These are phyloP conservation scores for Gasterosteus aculeatus DNA, from an alignment of 2,113 vertebrate species.

Conservation along the genomic window DNA sequence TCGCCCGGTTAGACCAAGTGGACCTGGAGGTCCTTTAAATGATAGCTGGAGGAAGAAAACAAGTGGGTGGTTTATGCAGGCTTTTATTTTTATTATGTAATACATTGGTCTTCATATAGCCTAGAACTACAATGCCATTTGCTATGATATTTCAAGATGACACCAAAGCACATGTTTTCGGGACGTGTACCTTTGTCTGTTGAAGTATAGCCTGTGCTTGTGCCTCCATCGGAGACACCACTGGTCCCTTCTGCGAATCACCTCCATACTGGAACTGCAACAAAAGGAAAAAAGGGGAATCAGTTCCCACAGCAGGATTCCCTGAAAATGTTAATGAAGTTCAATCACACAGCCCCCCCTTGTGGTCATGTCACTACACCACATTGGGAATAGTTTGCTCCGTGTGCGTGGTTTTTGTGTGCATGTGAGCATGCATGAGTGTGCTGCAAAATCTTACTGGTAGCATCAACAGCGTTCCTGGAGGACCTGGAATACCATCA, in stretches of 20 bases:
- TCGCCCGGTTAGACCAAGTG: slow-evolving; percentile 86
- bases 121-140: neutral
- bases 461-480: slow-evolving; percentile 90
- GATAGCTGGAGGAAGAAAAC: slow-evolving; percentile 81
- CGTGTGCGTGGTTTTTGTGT: neutral
- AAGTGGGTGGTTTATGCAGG: neutral
- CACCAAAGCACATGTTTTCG: neutral
- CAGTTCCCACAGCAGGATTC: slow-evolving; percentile 38
- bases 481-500: slow-evolving; percentile 87
- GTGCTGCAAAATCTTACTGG: slow-evolving; percentile 82
- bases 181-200: slow-evolving; percentile 83
- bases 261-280: slow-evolving; percentile 87
- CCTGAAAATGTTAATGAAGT: slow-evolving; percentile 54
- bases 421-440: neutral
- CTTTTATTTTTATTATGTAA: neutral
- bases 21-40: slow-evolving; percentile 88
- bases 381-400: neutral
- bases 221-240: slow-evolving; percentile 87
- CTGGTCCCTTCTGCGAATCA: slow-evolving; percentile 86
- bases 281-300: slow-evolving; percentile 26
- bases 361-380: slow-evolving; percentile 66
- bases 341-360: slow-evolving; percentile 78
- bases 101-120: neutral
- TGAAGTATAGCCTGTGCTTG: slow-evolving; percentile 92
- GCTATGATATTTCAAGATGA: neutral